Base-by-base conservation (phyloP, 2,888 invertebrate genomes). In the Drosophila basisetae region DNA sequence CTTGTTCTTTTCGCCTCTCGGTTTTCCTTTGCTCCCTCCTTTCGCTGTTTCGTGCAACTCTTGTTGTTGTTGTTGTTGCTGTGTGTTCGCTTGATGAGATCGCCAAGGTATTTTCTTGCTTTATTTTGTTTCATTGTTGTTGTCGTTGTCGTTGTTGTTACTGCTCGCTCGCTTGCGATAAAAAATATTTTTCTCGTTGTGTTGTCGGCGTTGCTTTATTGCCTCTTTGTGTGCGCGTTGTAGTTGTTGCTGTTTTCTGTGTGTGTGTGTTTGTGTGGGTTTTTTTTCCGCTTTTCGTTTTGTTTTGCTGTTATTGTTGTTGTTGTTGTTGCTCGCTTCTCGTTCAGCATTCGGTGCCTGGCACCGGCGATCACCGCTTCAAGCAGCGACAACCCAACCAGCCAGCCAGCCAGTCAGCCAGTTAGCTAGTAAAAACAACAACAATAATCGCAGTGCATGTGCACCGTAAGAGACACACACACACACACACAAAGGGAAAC, bases 331-430 rank as follows among this genome's bases (percentile, higher is more conserved):
- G 55, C 28, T 56, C 39, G 49, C 59, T 50, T 68, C 47, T 62
- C 69, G 64, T 61, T 69, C 65, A 35, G 66, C 55, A 30, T 35
- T 61, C 83, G 80, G 91, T 91, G 91, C 92, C 91, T 86, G 91
- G 92, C 78, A 92, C 91, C 88, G 77, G 90, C 78, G 91, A 92
- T 91, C 91, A 90, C 91, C 88, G 90, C 84, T 90, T 90, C 82
- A 90, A 84, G 80, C 84, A 73, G 66, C 80, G 77, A 69, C 83
- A 78, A 68, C 55, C 16, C 56, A 41, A 41, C 39, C 56, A 30
- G 41, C 56, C 55, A 37, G 54, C 25, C 56, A 58, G 30, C 41
- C 31, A 58, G 58, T 3, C 41, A 58, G 58, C 22, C 30, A 58
- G 56, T 30, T 43, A 43, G 71, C 72, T 65, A 75, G 59, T 60